phyloP scores from a whole-genome alignment of 2,113 vertebrate species.

The Glaucomys volans region DNA sequence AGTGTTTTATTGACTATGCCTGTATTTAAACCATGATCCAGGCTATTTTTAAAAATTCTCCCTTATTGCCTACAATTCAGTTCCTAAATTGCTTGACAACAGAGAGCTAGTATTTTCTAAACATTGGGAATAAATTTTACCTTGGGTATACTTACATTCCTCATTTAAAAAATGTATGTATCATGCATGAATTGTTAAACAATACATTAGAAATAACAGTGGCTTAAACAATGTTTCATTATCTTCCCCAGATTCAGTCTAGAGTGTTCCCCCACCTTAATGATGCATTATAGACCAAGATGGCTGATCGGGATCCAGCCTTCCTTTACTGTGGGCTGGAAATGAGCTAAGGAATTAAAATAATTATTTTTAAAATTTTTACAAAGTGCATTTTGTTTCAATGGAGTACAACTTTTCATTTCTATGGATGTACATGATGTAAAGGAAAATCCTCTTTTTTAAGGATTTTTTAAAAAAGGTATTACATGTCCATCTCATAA shows the following conservation, averaged over 20 bases:
- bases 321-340: background rate
- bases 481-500: background rate
- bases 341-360: background rate
- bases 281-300: background rate
- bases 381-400: too few species aligned
- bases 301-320: background rate
- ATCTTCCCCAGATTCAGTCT: background rate
- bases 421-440: background rate
- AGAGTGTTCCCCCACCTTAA: background rate
- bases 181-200: background rate
- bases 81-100: background rate
- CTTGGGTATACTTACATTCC: background rate
- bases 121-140: background rate
- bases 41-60: background rate
- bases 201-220: background rate
- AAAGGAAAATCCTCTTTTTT: background rate
- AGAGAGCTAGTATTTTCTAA: background rate
- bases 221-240: background rate
- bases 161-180: background rate
- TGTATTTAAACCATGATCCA: background rate
- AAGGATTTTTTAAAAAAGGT: background rate
- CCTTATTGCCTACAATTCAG: background rate
- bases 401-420: too few species aligned
- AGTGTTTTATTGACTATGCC: too few species aligned
- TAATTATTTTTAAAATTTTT: too few species aligned